Percentiles rank a stretch among this genome's conserved stretches.
These are phyloP conservation scores for Apistogramma diplotaenia DNA, from an alignment of 2,113 vertebrate species.

Conservation along the genomic window DNA sequence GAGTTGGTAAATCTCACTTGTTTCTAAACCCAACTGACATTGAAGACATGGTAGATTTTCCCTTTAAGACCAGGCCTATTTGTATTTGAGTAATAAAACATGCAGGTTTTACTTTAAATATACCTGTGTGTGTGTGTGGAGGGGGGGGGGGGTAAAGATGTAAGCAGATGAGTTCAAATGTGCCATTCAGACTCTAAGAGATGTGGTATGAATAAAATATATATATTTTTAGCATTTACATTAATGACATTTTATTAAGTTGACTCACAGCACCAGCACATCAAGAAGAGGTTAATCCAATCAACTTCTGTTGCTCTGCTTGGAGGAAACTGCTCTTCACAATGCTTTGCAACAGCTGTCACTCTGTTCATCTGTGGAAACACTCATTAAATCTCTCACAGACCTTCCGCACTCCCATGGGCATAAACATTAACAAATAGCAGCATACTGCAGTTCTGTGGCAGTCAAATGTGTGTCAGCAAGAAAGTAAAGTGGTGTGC, in stretches of 20 bases:
- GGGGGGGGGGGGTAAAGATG: background rate
- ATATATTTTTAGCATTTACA: background rate
- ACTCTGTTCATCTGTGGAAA: constrained; percentile 14
- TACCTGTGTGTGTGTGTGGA: too few species aligned
- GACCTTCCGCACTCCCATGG: background rate
- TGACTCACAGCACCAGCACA: background rate
- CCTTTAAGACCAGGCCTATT: background rate
- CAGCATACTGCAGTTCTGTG: background rate
- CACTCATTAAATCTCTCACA: constrained; percentile 28
- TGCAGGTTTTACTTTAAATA: background rate
- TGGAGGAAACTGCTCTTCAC: constrained; percentile 24
- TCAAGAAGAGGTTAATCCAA: constrained; percentile 26
- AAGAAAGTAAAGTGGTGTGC: background rate
- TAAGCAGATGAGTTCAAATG: background rate
- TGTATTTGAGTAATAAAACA: background rate
- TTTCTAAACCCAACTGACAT: background rate
- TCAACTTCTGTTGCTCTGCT: constrained; percentile 13
- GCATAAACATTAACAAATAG: background rate
- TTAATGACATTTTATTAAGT: constrained; percentile 10
- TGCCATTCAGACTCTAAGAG: background rate
- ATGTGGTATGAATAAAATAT: background rate
- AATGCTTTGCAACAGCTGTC: constrained; percentile 3
- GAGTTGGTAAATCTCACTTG: background rate
- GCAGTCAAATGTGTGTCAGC: background rate
- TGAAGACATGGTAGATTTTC: background rate